Conservation (phyloP, 2,888 invertebrate genomes). For the Rhopalosiphum nymphaeae region DNA sequence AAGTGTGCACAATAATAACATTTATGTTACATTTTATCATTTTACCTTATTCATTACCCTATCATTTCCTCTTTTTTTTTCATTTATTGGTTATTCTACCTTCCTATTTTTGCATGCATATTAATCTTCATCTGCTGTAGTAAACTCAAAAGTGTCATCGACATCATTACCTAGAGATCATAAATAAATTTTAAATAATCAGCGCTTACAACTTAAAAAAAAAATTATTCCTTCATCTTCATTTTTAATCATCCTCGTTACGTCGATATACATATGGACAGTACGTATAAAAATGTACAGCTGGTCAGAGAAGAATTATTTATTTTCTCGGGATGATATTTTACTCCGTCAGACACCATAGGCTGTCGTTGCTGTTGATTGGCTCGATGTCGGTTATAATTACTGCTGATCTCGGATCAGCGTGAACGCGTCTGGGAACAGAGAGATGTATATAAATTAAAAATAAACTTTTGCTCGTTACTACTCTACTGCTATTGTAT, state of each 20-base stretch:
- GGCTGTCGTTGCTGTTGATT: not conserved
- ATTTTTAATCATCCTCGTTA: not conserved
- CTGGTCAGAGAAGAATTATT: not conserved
- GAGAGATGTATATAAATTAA: not conserved
- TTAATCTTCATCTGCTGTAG: not conserved
- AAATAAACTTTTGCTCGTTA: constrained; percentile 3
- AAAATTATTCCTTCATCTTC: not conserved
- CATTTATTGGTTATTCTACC: not conserved
- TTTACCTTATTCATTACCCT: not conserved
- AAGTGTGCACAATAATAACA: not conserved
- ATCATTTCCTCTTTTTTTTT: not conserved
- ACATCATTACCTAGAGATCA: not conserved
- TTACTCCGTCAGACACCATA: not conserved
- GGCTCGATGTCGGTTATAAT: not conserved
- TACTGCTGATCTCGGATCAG: not conserved
- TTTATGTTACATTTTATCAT: not conserved
- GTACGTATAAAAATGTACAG: not conserved
- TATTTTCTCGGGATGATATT: not conserved
- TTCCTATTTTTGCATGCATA: not conserved
- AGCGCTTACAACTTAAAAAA: not conserved
- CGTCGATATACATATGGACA: not conserved
- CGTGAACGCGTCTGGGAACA: not conserved
- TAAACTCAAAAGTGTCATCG: not conserved
- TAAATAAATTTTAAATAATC: not conserved
- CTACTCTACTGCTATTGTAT: not conserved